These are phyloP conservation scores for Caenorhabditis angaria DNA, from an alignment of 2,888 invertebrate species.

Conservation along the genomic window DNA sequence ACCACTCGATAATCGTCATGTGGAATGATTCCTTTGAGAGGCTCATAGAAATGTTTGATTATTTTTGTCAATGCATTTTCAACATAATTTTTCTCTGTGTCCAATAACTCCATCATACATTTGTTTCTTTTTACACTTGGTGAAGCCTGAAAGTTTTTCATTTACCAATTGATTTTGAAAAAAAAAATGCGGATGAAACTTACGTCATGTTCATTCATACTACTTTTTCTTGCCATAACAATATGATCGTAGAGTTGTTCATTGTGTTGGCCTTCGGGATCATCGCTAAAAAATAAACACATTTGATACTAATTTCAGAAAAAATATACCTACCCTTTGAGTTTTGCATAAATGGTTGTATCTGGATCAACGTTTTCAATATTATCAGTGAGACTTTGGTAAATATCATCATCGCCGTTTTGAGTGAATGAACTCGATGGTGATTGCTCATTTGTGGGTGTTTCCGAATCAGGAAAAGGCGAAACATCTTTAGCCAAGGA, in stretches of 20 bases:
- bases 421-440: constrained; percentile 18
- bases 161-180: neutral
- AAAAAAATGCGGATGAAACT: constrained; percentile 15
- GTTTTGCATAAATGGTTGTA: constrained; percentile 31
- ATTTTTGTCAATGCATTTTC: constrained; percentile 81
- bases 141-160: constrained; percentile 18
- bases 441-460: neutral
- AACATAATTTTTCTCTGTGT: constrained; percentile 95
- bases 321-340: constrained; percentile 18
- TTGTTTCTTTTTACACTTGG: constrained; percentile 82
- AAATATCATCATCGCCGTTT: constrained; percentile 48
- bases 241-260: constrained; percentile 57
- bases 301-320: no score
- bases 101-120: constrained; percentile 83
- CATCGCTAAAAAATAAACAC: constrained; percentile 23
- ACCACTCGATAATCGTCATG: constrained; percentile 83
- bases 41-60: constrained; percentile 73
- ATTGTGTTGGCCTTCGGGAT: constrained; percentile 30
- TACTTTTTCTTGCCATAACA: constrained; percentile 43
- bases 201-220: constrained; percentile 47
- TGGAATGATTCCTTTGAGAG: constrained; percentile 79
- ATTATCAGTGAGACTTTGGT: constrained; percentile 51
- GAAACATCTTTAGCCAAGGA: constrained; percentile 79
- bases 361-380: constrained; percentile 49
- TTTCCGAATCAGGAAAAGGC: constrained; percentile 72